These are phyloP conservation scores for Polypterus bichir DNA, from an alignment of 2,113 vertebrate genomes.

Conservation along the genomic window DNA sequence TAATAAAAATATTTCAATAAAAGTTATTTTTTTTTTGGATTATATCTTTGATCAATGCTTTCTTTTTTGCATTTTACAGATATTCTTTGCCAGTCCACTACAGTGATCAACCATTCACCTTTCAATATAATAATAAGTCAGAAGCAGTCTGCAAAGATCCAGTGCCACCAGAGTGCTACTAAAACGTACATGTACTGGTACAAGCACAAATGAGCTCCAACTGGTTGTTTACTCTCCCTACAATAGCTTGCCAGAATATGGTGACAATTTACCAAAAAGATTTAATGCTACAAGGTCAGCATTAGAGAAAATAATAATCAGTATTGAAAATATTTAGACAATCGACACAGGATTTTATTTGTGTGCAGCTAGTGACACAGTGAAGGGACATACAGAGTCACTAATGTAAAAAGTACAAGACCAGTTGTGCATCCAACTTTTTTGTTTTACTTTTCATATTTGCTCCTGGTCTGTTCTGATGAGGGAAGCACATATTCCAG, in stretches of 20 bases:
- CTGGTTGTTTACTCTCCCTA: neutral
- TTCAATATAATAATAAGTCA: neutral
- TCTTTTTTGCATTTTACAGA: no score
- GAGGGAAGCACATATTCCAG: no score
- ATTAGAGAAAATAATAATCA: neutral
- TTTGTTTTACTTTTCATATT: no score
- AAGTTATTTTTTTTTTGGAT: no score
- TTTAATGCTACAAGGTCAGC: slow-evolving; percentile 2
- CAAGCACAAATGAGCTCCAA: neutral
- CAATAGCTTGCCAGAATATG: neutral
- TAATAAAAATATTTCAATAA: no score
- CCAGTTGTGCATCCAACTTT: no score
- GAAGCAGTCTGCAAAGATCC: neutral
- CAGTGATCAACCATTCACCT: no score
- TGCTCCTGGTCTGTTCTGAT: no score
- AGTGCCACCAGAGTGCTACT: slow-evolving; percentile 4
- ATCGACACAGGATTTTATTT: slow-evolving; percentile 10
- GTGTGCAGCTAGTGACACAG: slow-evolving; percentile 8
- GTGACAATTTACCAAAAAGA: slow-evolving; percentile 1
- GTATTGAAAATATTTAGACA: neutral
- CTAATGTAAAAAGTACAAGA: no score
- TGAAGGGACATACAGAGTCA: no score
- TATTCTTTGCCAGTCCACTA: no score
- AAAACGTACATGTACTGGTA: slow-evolving; percentile 9
- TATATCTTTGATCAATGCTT: no score